Base-by-base conservation (phyloP, 2,888 invertebrate genomes). In the Creontiades dilutus region DNA sequence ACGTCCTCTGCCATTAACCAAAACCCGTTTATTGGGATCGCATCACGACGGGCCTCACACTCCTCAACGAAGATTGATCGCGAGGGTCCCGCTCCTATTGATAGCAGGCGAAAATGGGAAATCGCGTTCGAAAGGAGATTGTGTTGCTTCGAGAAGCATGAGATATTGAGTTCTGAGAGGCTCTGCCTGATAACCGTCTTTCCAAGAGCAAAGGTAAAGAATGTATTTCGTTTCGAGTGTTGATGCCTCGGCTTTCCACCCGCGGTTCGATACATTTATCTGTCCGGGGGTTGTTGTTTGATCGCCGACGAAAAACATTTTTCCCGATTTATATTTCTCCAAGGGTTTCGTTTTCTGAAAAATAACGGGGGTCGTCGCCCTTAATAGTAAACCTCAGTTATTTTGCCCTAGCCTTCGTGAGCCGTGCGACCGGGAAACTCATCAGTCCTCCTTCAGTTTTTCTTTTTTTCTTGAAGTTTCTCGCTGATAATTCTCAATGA, bases 261-360 rank as follows among this genome's bases (percentile, higher is more conserved):
- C 76, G 27, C 37, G 76, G 76, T 46, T 76, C 46, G 76, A 76
- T 76, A 76, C 76, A 76, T 16, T 28, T 76, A 37, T 76, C 61
- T 14, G 61, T 76, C 76, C 11, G 37, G 46, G 37, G 46, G 47
- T 78, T 78, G 78, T 78, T 78, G 78, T 78, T 78, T 78, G 78
- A 78, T 78, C 78, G 78, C 46, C 14, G 28, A 13, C 14, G 78
- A 78, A 78, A 78, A 78, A 78, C 46, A 78, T 47, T 78, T 78
- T 78, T 78, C 47, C 78, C 78, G 47, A 78, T 78, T 78, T 78
- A 78, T 78, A 46, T 28, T 78, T 78, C 19, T 76, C 68, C 68
- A 68, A 47, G 46, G 78, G 78, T 47, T 78, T 78, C 78, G 47
- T 46, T 78, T 78, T 78, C 47, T 78, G 78, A 9, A 16, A 46